Evolutionary conservation across 1,140 invertebrate genomes (phyloP).

Genomic region (Drepana arcuata): DNA sequence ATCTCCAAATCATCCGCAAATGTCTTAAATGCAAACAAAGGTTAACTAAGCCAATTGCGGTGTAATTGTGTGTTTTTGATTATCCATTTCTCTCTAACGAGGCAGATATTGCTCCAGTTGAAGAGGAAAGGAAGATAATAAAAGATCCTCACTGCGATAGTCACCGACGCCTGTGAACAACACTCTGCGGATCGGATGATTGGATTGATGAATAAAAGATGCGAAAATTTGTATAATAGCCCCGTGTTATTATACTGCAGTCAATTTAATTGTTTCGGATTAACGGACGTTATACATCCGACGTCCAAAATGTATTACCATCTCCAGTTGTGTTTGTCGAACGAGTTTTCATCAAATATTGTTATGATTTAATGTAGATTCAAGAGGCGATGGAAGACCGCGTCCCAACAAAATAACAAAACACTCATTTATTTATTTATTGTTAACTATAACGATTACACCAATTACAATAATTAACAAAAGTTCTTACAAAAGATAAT

Average conservation of each 20-base stretch:
- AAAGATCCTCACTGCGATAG: slow-evolving; percentile 23
- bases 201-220: slow-evolving; percentile 66
- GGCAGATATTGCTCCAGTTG: slow-evolving; percentile 7
- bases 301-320: background rate
- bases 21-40: slow-evolving; percentile 24
- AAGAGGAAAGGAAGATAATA: slow-evolving; percentile 14
- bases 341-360: background rate
- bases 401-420: background rate
- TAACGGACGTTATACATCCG: background rate
- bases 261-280: slow-evolving; percentile 41
- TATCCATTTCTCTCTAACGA: slow-evolving; percentile 6
- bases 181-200: slow-evolving; percentile 49
- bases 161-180: slow-evolving; percentile 47
- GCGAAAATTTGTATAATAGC: slow-evolving; percentile 58
- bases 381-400: background rate
- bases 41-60: slow-evolving; percentile 48
- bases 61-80: slow-evolving; percentile 20
- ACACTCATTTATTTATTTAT: slow-evolving; percentile 1
- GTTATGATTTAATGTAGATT: background rate
- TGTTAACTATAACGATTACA: too few species aligned
- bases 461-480: too few species aligned
- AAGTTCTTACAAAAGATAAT: too few species aligned
- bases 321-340: background rate
- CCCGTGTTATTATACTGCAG: slow-evolving; percentile 47
- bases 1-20: too few species aligned